Evolutionary conservation across 2,797 vertebrate genomes (phyloP).

Genomic region (Myotis findleyi): DNA sequence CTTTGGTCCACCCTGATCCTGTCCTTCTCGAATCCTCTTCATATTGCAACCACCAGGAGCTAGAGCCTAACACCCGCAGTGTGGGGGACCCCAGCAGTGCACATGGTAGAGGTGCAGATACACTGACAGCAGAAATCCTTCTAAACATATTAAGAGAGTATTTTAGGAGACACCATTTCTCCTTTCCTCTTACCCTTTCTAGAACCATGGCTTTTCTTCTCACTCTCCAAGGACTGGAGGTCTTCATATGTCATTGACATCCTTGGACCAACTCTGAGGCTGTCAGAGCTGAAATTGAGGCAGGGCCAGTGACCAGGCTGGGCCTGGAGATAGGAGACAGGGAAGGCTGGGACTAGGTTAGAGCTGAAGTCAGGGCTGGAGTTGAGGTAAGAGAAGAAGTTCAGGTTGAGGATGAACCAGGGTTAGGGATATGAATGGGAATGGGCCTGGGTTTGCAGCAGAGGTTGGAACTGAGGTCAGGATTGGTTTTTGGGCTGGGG

Average conservation of each 20-base stretch:
- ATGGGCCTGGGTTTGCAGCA: background rate
- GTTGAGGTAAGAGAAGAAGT: background rate
- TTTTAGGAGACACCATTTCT: background rate
- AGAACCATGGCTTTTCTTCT: constrained; percentile 4
- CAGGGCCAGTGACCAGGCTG: background rate
- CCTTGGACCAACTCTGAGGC: too few relatives aligned
- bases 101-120: background rate
- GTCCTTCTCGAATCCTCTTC: background rate
- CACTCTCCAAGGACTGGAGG: background rate
- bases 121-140: background rate
- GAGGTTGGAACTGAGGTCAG: background rate
- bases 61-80: background rate
- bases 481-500: background rate
- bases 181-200: background rate
- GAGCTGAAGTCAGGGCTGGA: background rate
- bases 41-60: background rate
- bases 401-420: background rate
- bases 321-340: background rate
- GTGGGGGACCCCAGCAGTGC: background rate
- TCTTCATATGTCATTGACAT: constrained; percentile 66
- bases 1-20: background rate
- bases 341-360: background rate
- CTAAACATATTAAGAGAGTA: too few relatives aligned
- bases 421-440: background rate
- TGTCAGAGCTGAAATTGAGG: background rate